Evolutionary conservation across 2,888 invertebrate species (phyloP).

Genomic region (Cyrtodaria siliqua): DNA sequence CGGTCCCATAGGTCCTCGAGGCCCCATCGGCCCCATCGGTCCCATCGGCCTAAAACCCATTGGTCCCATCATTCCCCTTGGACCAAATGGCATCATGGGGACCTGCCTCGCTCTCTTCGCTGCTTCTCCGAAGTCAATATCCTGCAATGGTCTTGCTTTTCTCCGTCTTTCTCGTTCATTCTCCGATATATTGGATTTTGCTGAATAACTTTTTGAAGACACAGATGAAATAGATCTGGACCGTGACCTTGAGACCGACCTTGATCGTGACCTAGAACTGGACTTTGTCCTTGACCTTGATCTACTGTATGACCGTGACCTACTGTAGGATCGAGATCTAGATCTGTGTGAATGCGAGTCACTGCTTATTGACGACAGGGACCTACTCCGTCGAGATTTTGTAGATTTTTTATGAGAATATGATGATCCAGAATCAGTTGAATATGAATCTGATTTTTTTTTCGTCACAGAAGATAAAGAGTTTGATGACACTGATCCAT

Average conservation of each 20-base stretch:
- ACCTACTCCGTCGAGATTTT: conserved; percentile 29
- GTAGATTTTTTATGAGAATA: conserved; percentile 34
- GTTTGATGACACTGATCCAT: conserved; percentile 19
- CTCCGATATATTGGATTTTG: conserved; percentile 34
- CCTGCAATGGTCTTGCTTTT: conserved; percentile 69
- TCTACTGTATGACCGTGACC: conserved; percentile 27
- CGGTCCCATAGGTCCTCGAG: conserved; percentile 49
- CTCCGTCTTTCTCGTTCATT: conserved; percentile 49
- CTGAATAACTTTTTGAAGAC: conserved; percentile 47
- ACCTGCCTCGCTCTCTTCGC: conserved; percentile 68
- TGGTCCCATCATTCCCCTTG: conserved; percentile 45
- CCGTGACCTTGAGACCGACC: conserved; percentile 53
- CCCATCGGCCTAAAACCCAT: conserved; percentile 49
- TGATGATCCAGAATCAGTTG: conserved; percentile 34
- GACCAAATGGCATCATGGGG: conserved; percentile 44
- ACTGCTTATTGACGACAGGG: conserved; percentile 60
- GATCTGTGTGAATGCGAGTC: conserved; percentile 49
- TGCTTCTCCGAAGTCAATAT: conserved; percentile 82
- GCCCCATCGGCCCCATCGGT: conserved; percentile 45
- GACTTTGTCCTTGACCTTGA: conserved; percentile 50
- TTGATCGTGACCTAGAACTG: conserved; percentile 49
- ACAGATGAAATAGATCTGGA: conserved; percentile 54
- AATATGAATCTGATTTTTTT: conserved; percentile 36
- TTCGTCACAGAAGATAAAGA: conserved; percentile 33
- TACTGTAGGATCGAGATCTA: conserved; percentile 22